A percentile compares a stretch with the other conserved stretches of the same genome.
phyloP scores from a whole-genome alignment of 2,888 invertebrate species.

The Plebejus argus region DNA sequence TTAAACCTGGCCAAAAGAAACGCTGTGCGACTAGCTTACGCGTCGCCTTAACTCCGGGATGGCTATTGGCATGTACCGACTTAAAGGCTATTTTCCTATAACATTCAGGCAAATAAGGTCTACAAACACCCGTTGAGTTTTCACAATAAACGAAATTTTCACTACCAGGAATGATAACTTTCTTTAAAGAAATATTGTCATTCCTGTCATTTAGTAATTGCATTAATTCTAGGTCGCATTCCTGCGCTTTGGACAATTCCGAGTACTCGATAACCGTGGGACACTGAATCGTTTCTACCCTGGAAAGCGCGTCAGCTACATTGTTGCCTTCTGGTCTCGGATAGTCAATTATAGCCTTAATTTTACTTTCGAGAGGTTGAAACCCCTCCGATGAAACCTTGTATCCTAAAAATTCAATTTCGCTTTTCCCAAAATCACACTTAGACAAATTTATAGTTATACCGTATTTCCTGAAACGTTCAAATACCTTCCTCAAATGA shows the following conservation, averaged over 20 bases:
- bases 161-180: background rate
- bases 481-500: background rate
- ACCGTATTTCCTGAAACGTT: background rate
- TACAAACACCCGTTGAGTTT: background rate
- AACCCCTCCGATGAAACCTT: constrained; percentile 41
- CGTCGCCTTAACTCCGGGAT: background rate
- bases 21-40: background rate
- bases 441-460: constrained; percentile 7
- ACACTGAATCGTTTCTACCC: constrained; percentile 17
- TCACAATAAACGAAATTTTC: background rate
- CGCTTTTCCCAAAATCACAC: background rate
- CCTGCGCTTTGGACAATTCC: too few species aligned
- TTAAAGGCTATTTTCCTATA: background rate
- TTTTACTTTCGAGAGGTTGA: constrained; percentile 37
- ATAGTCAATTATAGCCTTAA: constrained; percentile 34
- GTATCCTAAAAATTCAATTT: background rate
- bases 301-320: constrained; percentile 6
- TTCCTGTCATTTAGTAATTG: background rate
- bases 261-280: background rate
- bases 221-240: background rate
- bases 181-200: constrained; percentile 1
- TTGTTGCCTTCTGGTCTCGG: constrained; percentile 24
- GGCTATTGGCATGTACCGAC: background rate
- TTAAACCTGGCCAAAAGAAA: background rate
- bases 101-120: background rate